These are phyloP conservation scores for Cheilosia soror DNA, from an alignment of 2,888 invertebrate species.

Conservation along the genomic window DNA sequence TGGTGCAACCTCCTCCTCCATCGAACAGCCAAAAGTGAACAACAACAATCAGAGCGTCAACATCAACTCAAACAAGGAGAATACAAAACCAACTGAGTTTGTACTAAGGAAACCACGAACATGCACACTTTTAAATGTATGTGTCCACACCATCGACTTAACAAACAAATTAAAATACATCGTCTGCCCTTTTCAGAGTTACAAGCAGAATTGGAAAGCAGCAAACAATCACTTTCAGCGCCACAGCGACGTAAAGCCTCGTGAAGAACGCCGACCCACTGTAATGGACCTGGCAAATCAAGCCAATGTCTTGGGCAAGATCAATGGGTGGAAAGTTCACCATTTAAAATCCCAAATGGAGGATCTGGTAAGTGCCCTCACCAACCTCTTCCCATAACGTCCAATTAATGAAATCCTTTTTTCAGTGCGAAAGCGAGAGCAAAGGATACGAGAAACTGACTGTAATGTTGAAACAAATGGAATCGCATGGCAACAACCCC, in stretches of 20 bases:
- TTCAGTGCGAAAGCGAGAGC: conserved; percentile 85
- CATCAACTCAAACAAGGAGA: conserved; percentile 81
- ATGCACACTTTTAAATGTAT: conserved; percentile 82
- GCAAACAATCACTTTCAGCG: conserved; percentile 90
- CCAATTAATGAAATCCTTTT: conserved; percentile 57
- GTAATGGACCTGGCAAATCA: conserved; percentile 96
- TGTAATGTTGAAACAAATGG: conserved; percentile 83
- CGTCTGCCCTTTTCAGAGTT: conserved; percentile 84
- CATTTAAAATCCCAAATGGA: conserved; percentile 97
- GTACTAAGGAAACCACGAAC: conserved; percentile 82
- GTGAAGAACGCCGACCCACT: conserved; percentile 93
- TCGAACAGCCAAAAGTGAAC: conserved; percentile 65
- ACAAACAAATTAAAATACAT: neutral
- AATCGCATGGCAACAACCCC: conserved; percentile 84
- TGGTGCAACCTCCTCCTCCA: neutral
- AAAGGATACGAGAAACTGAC: conserved; percentile 83
- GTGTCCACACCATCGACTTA: conserved; percentile 34
- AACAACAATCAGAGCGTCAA: conserved; percentile 78
- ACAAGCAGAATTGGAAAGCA: conserved; percentile 89
- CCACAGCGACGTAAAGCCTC: conserved; percentile 93
- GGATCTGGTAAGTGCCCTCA: conserved; percentile 88
- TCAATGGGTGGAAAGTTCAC: conserved; percentile 97
- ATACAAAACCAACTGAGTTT: conserved; percentile 81
- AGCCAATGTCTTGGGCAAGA: conserved; percentile 92
- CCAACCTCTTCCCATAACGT: neutral